Evolutionary conservation across 2,113 vertebrate species (phyloP).

Genomic region (Isichthys henryi): DNA sequence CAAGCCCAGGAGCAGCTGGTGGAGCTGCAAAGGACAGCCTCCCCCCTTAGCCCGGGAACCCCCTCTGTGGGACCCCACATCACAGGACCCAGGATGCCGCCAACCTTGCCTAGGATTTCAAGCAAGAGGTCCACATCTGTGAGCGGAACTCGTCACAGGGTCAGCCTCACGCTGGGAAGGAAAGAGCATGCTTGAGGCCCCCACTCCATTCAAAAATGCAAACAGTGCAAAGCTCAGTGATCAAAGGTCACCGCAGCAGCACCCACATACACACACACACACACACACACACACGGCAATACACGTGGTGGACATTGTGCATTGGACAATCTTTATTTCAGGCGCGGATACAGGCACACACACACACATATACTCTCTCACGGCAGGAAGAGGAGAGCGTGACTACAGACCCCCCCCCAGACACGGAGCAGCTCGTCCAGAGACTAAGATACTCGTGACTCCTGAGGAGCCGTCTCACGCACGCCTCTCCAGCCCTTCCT

Average conservation of each 20-base stretch:
- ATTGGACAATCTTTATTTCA: not conserved
- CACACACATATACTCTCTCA: not conserved
- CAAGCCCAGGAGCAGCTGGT: constrained; percentile 68
- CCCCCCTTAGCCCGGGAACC: constrained; percentile 18
- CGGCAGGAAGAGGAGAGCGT: constrained; percentile 14
- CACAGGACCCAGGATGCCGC: not conserved
- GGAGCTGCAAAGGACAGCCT: constrained; percentile 46
- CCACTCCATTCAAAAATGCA: constrained; percentile 21
- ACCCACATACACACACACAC: not conserved
- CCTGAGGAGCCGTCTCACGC: not conserved
- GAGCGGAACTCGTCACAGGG: constrained; percentile 40
- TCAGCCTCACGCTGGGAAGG: constrained; percentile 35
- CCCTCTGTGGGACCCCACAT: constrained; percentile 32
- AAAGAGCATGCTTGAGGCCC: constrained; percentile 33
- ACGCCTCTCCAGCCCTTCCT: constrained; percentile 3
- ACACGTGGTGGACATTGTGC: not conserved
- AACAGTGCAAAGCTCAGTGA: constrained; percentile 18
- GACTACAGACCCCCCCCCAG: not conserved
- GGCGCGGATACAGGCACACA: constrained; percentile 26
- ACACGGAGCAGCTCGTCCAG: not conserved
- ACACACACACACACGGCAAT: not conserved
- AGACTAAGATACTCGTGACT: not conserved
- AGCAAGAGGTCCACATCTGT: constrained; percentile 35
- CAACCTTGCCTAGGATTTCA: constrained; percentile 43
- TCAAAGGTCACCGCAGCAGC: not conserved